These are phyloP conservation scores for Exephanes ischioxanthus DNA, from an alignment of 2,888 invertebrate genomes.

Conservation along the genomic window DNA sequence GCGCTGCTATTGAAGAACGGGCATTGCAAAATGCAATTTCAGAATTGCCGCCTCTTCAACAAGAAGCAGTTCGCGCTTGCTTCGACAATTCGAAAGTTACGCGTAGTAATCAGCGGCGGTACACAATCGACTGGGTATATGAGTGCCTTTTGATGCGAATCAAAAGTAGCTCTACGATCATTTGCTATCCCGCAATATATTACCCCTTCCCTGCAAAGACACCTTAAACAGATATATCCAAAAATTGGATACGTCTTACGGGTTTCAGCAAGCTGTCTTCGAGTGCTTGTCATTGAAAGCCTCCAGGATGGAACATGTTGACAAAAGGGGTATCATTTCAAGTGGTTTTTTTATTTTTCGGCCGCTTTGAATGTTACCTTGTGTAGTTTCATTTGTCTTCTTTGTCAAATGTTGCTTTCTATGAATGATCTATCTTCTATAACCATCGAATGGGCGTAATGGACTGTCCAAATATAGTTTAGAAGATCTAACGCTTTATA, in stretches of 20 bases:
- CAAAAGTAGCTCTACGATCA: conserved; percentile 66
- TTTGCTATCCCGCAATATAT: conserved; percentile 54
- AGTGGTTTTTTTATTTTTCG: conserved; percentile 17
- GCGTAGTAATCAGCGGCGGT: conserved; percentile 34
- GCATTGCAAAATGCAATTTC: conserved; percentile 13
- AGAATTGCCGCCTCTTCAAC: conserved; percentile 18
- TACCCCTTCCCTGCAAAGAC: conserved; percentile 62
- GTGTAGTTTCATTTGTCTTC: neutral
- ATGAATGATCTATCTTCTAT: neutral
- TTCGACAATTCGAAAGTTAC: conserved; percentile 39
- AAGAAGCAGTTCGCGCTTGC: conserved; percentile 46
- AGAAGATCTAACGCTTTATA: too few relatives aligned
- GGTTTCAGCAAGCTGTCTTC: conserved; percentile 66
- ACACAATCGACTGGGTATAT: conserved; percentile 60
- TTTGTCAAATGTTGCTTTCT: conserved; percentile 4
- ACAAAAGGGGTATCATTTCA: conserved; percentile 59
- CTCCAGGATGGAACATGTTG: conserved; percentile 44
- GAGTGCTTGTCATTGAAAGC: conserved; percentile 61
- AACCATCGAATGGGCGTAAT: neutral
- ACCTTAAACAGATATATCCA: conserved; percentile 66
- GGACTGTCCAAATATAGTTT: neutral
- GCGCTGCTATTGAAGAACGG: conserved; percentile 5
- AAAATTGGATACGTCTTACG: conserved; percentile 64
- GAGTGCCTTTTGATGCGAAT: conserved; percentile 65
- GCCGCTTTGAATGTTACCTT: conserved; percentile 8